Percentiles rank a stretch among this genome's conserved stretches.
These are phyloP conservation scores for Tethya wilhelma DNA, from an alignment of 37 sponge, comb jelly and placozoan genomes.

Conservation along the genomic window DNA sequence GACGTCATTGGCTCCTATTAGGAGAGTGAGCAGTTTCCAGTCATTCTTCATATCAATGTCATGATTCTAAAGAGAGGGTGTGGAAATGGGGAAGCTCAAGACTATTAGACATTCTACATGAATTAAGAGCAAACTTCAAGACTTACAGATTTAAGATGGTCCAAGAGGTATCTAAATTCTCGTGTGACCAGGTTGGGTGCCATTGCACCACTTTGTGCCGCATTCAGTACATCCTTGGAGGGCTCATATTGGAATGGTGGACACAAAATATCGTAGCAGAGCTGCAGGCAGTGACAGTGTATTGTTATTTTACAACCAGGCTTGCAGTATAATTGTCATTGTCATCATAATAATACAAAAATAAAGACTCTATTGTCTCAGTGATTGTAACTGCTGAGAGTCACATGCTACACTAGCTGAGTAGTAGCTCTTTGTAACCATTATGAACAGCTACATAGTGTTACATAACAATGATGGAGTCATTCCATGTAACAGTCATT, in stretches of 20 bases:
- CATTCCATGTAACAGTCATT: too few species aligned
- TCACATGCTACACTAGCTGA: too few species aligned
- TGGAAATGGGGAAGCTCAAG: not conserved
- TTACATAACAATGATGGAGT: too few species aligned
- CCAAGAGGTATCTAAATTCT: conserved; percentile 66
- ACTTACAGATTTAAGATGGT: conserved; percentile 48
- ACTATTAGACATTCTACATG: not conserved
- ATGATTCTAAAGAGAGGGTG: conserved; percentile 21
- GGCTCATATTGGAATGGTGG: conserved; percentile 80
- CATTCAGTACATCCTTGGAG: conserved; percentile 75
- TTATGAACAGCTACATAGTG: too few species aligned
- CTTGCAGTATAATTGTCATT: too few species aligned
- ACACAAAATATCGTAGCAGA: conserved; percentile 77
- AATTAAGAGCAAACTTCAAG: not conserved
- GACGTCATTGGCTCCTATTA: conserved; percentile 83
- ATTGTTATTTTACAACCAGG: too few species aligned
- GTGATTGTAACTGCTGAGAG: too few species aligned
- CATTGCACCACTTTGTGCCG: conserved; percentile 92
- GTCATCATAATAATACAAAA: too few species aligned
- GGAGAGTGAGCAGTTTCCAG: conserved; percentile 82
- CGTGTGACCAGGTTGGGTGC: conserved; percentile 60
- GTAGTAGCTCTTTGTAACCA: too few species aligned
- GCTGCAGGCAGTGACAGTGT: conserved; percentile 33
- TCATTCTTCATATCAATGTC: conserved; percentile 80
- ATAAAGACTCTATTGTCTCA: too few species aligned